Conservation (phyloP, 2,888 invertebrate genomes). For the Lumbricus terrestris region DNA sequence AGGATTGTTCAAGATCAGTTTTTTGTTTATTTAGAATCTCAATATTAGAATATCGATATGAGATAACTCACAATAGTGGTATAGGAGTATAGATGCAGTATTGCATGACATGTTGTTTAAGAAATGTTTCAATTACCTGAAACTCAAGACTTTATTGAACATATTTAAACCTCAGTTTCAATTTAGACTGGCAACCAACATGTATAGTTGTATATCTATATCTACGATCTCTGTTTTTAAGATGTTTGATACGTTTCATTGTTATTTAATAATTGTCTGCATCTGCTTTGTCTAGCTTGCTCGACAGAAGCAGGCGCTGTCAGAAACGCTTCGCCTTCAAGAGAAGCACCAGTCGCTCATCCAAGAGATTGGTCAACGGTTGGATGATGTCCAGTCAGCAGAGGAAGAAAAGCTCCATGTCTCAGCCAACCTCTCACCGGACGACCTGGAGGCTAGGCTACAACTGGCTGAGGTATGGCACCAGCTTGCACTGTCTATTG, state of each 20-base stretch:
- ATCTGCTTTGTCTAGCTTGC: conserved; percentile 37
- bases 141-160: not conserved
- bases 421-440: not conserved
- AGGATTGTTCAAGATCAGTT: not conserved
- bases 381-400: not conserved
- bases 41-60: not conserved
- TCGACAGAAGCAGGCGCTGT: conserved; percentile 38
- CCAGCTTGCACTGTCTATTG: not conserved
- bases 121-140: not conserved
- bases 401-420: not conserved
- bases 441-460: not conserved
- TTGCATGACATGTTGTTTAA: not conserved
- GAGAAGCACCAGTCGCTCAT: conserved; percentile 3
- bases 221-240: not conserved
- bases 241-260: not conserved
- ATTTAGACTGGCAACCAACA: not conserved
- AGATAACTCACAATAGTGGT: not conserved
- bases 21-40: not conserved
- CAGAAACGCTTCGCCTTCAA: conserved; percentile 22
- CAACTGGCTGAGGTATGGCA: not conserved
- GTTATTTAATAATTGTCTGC: not conserved
- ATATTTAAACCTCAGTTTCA: not conserved
- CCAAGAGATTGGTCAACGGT: not conserved
- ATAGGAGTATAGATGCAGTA: not conserved
- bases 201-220: not conserved